Evolutionary conservation across 2,888 invertebrate genomes (phyloP), one percentile per base, ranked within the genome.

Genomic region (Diachrysia chrysitis): DNA sequence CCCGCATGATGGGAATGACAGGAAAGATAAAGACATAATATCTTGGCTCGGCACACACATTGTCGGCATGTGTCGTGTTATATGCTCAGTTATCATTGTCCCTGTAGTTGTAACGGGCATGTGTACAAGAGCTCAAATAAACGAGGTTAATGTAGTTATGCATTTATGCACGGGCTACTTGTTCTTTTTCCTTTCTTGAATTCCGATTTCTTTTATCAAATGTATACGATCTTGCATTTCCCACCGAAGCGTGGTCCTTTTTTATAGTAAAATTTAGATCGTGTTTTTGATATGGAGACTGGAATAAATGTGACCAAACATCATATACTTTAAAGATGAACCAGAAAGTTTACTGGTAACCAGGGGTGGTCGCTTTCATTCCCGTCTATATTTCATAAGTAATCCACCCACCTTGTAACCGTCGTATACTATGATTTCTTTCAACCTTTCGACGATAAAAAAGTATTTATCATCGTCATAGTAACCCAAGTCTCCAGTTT

Each of bases 401-500:
- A 19, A 23, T 53, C 48, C 23, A 71, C 80, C 73, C 78, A 92
- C 92, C 78, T 91, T 89, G 70, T 83, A 81, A 35, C 91, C 92
- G 29, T 87, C 81, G 63, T 87, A 89, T 2, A 76, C 69, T 42
- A 92, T 88, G 35, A 91, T 86, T 72, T 92, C 91, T 63, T 90
- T 92, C 19, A 92, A 72, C 66, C 92, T 87, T 42, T 89, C 91
- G 0, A 91, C 86, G 25, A 92, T 89, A 68, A 79, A 90, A 69
- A 92, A 88, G 71, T 91, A 92, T 78, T 80, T 76, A 63, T 92
- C 92, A 10, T 90, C 85, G 58, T 92, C 91, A 73, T 90, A 92
- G 82, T 89, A 92, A 16, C 92, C 92, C 64, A 92, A 78, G 71
- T 92, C 92, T 32, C 92, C 92, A 6, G 92, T 90, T 76, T 85